These are phyloP conservation scores for Sardinella longiceps DNA, from an alignment of 2,797 vertebrate genomes.

Conservation along the genomic window DNA sequence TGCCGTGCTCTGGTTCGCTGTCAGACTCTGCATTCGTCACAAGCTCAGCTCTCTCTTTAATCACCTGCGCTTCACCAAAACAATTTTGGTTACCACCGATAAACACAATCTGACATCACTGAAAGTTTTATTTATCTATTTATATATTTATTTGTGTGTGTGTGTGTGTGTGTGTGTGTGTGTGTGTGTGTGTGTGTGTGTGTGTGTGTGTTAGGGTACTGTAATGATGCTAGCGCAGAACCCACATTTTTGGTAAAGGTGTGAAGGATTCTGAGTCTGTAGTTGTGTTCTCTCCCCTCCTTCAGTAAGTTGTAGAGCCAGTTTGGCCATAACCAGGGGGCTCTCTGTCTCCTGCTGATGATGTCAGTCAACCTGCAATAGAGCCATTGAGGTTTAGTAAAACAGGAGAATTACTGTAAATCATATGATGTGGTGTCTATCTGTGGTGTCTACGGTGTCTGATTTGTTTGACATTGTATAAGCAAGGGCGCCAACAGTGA, in stretches of 20 bases:
- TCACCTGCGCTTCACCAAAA: constrained; percentile 69
- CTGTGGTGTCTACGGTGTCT: too few relatives aligned
- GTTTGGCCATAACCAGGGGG: constrained; percentile 83
- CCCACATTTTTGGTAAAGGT: constrained; percentile 76
- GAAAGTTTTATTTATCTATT: too few relatives aligned
- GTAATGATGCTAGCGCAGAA: too few relatives aligned
- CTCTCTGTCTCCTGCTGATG: constrained; percentile 73
- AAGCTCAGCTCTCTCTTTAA: constrained; percentile 64
- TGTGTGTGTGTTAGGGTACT: too few relatives aligned
- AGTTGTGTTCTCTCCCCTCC: constrained; percentile 76
- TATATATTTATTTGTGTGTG: too few relatives aligned
- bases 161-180: too few relatives aligned
- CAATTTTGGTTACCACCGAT: background rate
- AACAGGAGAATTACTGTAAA: background rate
- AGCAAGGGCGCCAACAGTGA: too few relatives aligned
- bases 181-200: too few relatives aligned
- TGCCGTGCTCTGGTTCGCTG: constrained; percentile 42
- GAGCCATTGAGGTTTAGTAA: background rate
- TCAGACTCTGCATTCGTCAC: constrained; percentile 30
- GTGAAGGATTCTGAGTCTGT: constrained; percentile 75
- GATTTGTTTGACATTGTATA: too few relatives aligned
- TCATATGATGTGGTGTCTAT: too few relatives aligned
- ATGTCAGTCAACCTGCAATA: constrained; percentile 78
- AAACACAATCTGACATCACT: too few relatives aligned
- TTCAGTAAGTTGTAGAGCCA: constrained; percentile 64